Base-by-base conservation (phyloP, 2,113 vertebrate genomes). In the Chloropsis hardwickii region DNA sequence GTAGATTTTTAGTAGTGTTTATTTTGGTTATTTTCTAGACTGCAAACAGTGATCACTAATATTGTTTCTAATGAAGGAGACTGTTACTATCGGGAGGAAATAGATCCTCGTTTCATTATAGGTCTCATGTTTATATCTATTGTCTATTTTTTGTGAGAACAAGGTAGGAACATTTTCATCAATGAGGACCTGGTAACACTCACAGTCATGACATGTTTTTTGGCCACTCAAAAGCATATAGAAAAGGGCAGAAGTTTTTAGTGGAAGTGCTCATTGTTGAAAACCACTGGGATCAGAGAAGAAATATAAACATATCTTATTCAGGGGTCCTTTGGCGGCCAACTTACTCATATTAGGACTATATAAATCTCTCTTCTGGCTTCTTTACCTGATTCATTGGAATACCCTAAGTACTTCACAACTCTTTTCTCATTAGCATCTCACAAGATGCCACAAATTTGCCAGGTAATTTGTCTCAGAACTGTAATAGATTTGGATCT, bases 401-500 rank as follows among this genome's bases (percentile, higher is more conserved):
- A 28, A 44, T 58, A 88, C 20, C 40, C 8, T 60, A 83, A 62
- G 51, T 90, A 65, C 81, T 92, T 76, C 77, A 65, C 23, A 91
- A 31, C n/a, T 56, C 77, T 94, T 96, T 71, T 92, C 91, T 81
- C 69, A 94, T 94, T 70, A 89, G 54, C 66, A 95, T 85, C 90
- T 94, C 62, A 92, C 88, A 90, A 94, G 90, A 96, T 95, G 84
- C 86, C 69, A 96, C 60, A 92, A 70, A 97, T 95, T 95, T 81
- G 92, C 60, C 79, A 96, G 65, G 66, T 94, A 96, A 97, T 97
- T 96, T 92, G 61, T 96, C 91, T 97, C 76, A 88, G 51, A 70
- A 76, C 45, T 86, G 71, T 96, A 96, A 97, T 84, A 94, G 91
- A 95, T 96, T 97, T 98, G 95, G 94, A 98, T 94, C 82, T 83